Evolutionary conservation across 2,113 vertebrate genomes (phyloP), one percentile per base, ranked within the genome.

Genomic region (Hippocampus abdominalis): DNA sequence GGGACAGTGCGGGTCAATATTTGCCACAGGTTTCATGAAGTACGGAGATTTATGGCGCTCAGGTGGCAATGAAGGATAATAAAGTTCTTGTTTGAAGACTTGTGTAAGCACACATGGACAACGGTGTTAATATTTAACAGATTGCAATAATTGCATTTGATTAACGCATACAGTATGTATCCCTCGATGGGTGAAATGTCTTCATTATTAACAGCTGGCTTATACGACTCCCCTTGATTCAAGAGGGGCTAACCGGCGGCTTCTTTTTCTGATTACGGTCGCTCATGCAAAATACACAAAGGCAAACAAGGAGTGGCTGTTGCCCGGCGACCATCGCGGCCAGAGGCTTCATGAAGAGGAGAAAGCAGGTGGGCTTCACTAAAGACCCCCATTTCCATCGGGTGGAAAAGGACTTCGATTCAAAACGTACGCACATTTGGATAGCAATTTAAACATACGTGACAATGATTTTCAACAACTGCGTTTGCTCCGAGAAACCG

Each of bases 271-370:
- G 79, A 85, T 65, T 81, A 84, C 81, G 86, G 83, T 81, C 84
- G 85, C 54, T 84, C 83, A 88, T 90, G 85, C 85, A 84, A 90
- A 84, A 89, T 46, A 88, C 76, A 77, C 72, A 87, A 16, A 86
- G 80, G 87, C 89, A 91, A 90, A 90, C 90, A 92, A 89, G 91
- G 89, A 89, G 84, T 77, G 89, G 82, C 84, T 85, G 91, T 91
- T 91, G 89, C 87, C 82, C 79, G 76, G 91, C 40, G 85, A 92
- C 86, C 77, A 49, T 70, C 68, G 44, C 71, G 76, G 73, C 70
- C 73, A 79, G 81, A 79, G 74, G 77, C 84, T 69, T 80, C 69
- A n/a, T 21, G n/a, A 66, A 69, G 74, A 11, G 60, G 62, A 70
- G 46, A 67, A 63, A 82, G 63, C 70, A 72, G 77, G 79, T 73